These are phyloP conservation scores for Glyphotaelius pellucidus DNA, from an alignment of 2,888 invertebrate species.

Conservation along the genomic window DNA sequence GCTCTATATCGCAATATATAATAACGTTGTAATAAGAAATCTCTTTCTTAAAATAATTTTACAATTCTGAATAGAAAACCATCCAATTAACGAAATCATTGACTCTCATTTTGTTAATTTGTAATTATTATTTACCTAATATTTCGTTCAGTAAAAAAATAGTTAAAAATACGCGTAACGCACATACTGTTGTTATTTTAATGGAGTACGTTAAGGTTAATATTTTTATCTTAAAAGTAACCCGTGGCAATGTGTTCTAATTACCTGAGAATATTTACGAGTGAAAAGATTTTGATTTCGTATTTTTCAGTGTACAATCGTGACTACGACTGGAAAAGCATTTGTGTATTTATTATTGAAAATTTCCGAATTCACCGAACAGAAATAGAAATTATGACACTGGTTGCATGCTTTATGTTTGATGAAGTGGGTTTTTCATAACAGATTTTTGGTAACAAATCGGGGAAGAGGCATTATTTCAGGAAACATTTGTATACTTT, in stretches of 20 bases:
- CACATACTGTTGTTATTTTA: not conserved
- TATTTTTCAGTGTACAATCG: not conserved
- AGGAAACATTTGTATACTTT: not conserved
- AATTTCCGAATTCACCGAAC: not conserved
- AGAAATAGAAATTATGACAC: not conserved
- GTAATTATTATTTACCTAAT: not conserved
- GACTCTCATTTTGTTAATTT: not conserved
- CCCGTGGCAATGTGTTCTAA: no score
- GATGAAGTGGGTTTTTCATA: not conserved
- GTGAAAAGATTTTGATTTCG: not conserved
- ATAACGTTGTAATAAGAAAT: no score
- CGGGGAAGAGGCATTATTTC: not conserved
- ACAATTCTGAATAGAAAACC: not conserved
- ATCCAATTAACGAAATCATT: not conserved
- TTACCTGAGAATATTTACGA: not conserved
- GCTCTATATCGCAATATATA: not conserved
- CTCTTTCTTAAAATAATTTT: no score
- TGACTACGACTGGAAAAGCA: not conserved
- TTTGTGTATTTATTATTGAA: not conserved
- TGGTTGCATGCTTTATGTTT: not conserved
- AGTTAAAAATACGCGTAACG: not conserved
- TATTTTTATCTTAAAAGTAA: no score
- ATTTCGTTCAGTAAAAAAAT: not conserved
- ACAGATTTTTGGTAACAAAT: not conserved
- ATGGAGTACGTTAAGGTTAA: no score